These are phyloP conservation scores for Trematocara zebra DNA, from an alignment of 2,113 vertebrate genomes.

Conservation along the genomic window DNA sequence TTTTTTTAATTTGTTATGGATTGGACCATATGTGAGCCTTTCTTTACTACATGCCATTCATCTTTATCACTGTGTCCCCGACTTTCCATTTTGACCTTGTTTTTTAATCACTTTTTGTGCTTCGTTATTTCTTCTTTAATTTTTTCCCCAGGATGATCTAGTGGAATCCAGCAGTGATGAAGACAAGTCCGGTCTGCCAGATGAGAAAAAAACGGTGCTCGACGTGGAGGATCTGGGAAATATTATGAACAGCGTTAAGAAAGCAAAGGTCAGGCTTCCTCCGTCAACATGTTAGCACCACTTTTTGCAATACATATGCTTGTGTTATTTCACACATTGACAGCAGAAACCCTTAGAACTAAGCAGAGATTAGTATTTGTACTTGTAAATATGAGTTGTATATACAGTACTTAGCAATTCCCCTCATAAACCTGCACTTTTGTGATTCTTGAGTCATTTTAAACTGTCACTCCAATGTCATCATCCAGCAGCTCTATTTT, in stretches of 20 bases:
- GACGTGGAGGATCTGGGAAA: conserved; percentile 90
- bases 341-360: not conserved
- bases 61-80: not conserved
- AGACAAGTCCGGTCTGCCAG: conserved; percentile 66
- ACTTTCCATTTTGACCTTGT: not conserved
- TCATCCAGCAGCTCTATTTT: conserved; percentile 1
- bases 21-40: not conserved
- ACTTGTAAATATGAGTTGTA: not conserved
- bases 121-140: not conserved
- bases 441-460: not conserved
- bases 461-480: not conserved
- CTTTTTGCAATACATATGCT: not conserved
- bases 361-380: not conserved
- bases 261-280: conserved; percentile 75
- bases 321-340: not conserved
- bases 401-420: not conserved
- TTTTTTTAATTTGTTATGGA: not conserved
- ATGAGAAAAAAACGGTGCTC: conserved; percentile 57
- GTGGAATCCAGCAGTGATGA: conserved; percentile 84
- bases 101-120: not conserved
- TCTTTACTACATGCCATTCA: not conserved
- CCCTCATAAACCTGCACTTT: not conserved
- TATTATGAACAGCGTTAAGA: conserved; percentile 77
- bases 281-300: not conserved
- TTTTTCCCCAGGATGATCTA: conserved; percentile 59